Base-by-base conservation (phyloP, 1,140 invertebrate species). In the Scaptodrosophila lebanonensis region DNA sequence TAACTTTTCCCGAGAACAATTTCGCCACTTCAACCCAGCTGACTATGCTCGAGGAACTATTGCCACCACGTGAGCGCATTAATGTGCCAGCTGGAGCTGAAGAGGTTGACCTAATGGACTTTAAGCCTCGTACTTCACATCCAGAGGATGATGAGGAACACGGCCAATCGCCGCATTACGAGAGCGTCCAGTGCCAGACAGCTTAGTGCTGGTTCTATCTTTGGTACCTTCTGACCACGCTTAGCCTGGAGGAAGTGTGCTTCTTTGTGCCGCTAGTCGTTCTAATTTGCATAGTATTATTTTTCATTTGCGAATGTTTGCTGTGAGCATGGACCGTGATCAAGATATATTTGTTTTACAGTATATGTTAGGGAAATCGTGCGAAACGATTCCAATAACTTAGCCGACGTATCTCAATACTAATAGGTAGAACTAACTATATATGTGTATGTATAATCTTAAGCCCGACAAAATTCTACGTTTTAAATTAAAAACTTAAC, bases 1-100 rank as follows among this genome's bases (percentile, higher is more conserved):
- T 98, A 8, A 90, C 90, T 43, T 97, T 98, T 85, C 97, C 97
- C 20, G 88, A 91, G 53, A 93, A 92, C 66, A 90, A 96, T 77
- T 97, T 97, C 88, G 89, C 91, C 32, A 87, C 89, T 57, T 91
- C 93, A 63, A 89, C 90, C 30, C 89, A 91, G 63, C 83, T 95
- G 52, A 90, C 92, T 88, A 85, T 89, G 85, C 86, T 96, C 42
- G 94, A 96, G 88, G 87, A 84, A 30, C 72, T 95, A 22, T 87
- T 96, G 45, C 93, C 94, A 3, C 88, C 91, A 7, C 88, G 93
- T 60, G 89, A 92, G 22, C 87, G 85, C 8, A 90, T 93, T 85
- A 88, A 88, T 18, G 90, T 92, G 87, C 93, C 94, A 1, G 91
- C 95, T 20, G 88, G 94, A 77, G 93, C 95, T 0, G 94, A 96